Evolutionary conservation across 2,113 vertebrate genomes (phyloP).

Genomic region (Euleptes europaea): DNA sequence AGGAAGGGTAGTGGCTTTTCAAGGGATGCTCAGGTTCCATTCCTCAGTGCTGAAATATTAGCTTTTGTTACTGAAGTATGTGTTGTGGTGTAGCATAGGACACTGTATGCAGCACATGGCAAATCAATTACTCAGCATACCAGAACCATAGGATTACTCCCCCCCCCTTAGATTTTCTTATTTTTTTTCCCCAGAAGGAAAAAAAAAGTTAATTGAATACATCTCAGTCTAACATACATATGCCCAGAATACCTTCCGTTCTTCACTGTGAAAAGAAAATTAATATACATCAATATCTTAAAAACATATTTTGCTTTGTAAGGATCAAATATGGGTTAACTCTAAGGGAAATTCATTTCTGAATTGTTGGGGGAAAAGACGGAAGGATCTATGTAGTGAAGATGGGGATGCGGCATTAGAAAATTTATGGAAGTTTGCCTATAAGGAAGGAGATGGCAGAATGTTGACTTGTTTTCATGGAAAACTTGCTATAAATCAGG

Average conservation of each 20-base stretch:
- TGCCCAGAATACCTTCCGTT: neutral
- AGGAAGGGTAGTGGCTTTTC: neutral
- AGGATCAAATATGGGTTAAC: neutral
- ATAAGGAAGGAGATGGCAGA: neutral
- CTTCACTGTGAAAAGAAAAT: conserved; percentile 5
- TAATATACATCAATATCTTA: neutral
- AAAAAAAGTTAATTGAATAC: neutral
- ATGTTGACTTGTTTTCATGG: neutral
- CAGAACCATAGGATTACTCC: too few relatives aligned
- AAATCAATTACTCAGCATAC: neutral
- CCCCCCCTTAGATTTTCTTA: neutral
- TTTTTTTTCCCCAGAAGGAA: neutral
- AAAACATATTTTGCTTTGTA: neutral
- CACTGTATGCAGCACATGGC: too few relatives aligned
- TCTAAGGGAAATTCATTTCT: neutral
- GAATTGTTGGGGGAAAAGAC: neutral
- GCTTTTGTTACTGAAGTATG: neutral
- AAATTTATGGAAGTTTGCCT: neutral
- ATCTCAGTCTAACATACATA: neutral
- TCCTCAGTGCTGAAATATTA: neutral
- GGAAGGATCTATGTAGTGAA: neutral
- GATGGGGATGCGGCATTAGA: rapidly evolving
- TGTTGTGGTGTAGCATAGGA: neutral
- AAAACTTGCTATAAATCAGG: too few relatives aligned
- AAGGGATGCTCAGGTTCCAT: too few relatives aligned